These are phyloP conservation scores for Micrastur ruficollis DNA, from an alignment of 2,797 vertebrate genomes.

Conservation along the genomic window DNA sequence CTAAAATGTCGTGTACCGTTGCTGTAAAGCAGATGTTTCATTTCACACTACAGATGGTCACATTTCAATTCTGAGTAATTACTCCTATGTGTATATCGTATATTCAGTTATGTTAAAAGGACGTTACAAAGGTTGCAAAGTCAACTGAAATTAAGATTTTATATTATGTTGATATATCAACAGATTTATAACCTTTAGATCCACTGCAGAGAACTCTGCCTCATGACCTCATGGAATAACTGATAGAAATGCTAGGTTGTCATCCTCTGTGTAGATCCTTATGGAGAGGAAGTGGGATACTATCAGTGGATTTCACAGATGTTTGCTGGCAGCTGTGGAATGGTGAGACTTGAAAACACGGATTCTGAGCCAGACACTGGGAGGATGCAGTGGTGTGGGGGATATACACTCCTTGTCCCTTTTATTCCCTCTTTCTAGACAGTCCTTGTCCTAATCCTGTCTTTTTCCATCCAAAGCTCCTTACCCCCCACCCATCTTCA, in stretches of 20 bases:
- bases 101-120: not conserved
- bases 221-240: not conserved
- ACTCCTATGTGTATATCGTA: not conserved
- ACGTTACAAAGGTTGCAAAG: not conserved
- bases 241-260: not conserved
- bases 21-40: conserved; percentile 37
- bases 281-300: not conserved
- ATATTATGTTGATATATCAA: not conserved
- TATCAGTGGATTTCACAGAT: not conserved
- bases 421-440: not conserved
- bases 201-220: not conserved
- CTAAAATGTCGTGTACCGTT: not conserved
- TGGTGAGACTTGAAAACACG: not conserved
- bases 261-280: not conserved
- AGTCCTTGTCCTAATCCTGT: not conserved
- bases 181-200: not conserved
- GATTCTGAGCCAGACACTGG: not conserved
- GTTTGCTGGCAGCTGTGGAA: not conserved
- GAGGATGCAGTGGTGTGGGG: not conserved
- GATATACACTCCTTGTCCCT: not conserved
- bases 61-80: not conserved
- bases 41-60: conserved; percentile 6
- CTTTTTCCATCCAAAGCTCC: not conserved
- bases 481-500: not conserved
- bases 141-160: not conserved